Evolutionary conservation across 2,113 vertebrate species (phyloP).

Genomic region (Oreocharis arfaki): DNA sequence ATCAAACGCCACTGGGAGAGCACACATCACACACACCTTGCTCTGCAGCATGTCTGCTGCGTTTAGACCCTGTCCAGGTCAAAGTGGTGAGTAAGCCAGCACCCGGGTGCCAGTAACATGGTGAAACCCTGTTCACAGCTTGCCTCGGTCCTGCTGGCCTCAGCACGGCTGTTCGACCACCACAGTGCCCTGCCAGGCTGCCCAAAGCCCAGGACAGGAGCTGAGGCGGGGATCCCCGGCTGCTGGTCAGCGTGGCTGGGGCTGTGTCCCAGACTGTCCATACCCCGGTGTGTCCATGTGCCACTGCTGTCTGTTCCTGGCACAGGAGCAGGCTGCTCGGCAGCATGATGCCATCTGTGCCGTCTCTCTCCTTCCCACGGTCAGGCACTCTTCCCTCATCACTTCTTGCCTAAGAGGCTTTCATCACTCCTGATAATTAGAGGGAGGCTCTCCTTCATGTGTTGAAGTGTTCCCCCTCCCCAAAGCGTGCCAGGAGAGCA

Average conservation of each 20-base stretch:
- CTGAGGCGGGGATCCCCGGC: not conserved
- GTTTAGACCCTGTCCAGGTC: not conserved
- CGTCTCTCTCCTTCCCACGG: slow-evolving; percentile 63
- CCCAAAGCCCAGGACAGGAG: not conserved
- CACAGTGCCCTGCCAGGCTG: not conserved
- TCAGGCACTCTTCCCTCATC: slow-evolving; percentile 58
- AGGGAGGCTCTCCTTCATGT: slow-evolving; percentile 23
- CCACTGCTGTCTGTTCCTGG: not conserved
- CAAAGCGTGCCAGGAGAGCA: not conserved
- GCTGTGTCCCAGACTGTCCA: not conserved
- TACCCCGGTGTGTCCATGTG: not conserved
- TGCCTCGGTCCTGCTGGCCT: not conserved
- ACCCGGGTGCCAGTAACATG: accelerated
- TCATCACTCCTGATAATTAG: slow-evolving; percentile 57
- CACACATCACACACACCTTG: not conserved
- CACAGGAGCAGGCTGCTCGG: slow-evolving; percentile 35
- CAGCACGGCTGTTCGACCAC: accelerated
- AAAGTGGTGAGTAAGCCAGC: not conserved
- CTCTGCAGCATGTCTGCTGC: not conserved
- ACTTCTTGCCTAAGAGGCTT: slow-evolving; percentile 60
- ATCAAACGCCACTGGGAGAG: not conserved
- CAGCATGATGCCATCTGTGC: slow-evolving; percentile 65
- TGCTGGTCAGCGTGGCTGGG: not conserved
- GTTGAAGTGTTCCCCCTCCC: not conserved
- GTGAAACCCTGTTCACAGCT: not conserved